Evolutionary conservation across 2,888 invertebrate genomes (phyloP).

Genomic region (Micoletzkya japonica): DNA sequence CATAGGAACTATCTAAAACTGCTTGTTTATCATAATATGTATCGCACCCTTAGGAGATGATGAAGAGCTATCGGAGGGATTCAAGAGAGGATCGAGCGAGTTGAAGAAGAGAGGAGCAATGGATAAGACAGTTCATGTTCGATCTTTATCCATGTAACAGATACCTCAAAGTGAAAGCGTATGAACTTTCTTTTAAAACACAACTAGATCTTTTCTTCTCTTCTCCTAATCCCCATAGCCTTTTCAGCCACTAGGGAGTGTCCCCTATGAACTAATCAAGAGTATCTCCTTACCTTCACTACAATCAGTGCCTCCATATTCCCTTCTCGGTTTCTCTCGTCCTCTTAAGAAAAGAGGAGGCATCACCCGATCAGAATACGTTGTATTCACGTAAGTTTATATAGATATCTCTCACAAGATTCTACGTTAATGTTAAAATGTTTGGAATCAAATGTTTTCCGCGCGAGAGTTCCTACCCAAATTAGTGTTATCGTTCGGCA

Average conservation of each 20-base stretch:
- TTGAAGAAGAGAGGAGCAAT: no score
- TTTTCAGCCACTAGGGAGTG: constrained; percentile 10
- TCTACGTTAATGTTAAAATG: no score
- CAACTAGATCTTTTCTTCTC: background rate
- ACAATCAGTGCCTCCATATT: background rate
- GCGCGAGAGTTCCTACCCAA: no score
- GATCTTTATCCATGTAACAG: background rate
- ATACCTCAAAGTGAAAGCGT: background rate
- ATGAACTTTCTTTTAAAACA: background rate
- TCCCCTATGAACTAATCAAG: background rate
- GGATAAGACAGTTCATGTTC: no score
- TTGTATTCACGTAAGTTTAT: constrained; percentile 2
- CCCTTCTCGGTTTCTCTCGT: background rate
- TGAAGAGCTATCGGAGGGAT: no score
- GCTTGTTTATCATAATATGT: no score
- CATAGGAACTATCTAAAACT: no score
- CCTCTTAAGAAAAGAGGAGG: constrained; percentile 11
- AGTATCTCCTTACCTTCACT: background rate
- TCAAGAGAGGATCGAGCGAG: no score
- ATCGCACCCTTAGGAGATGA: no score
- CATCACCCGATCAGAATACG: background rate
- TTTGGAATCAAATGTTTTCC: no score
- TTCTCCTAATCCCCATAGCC: no score
- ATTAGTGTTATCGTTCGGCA: background rate
- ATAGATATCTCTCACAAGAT: background rate